Conservation (phyloP, 2,888 invertebrate genomes). For the Tenthredo scrophulariae region DNA sequence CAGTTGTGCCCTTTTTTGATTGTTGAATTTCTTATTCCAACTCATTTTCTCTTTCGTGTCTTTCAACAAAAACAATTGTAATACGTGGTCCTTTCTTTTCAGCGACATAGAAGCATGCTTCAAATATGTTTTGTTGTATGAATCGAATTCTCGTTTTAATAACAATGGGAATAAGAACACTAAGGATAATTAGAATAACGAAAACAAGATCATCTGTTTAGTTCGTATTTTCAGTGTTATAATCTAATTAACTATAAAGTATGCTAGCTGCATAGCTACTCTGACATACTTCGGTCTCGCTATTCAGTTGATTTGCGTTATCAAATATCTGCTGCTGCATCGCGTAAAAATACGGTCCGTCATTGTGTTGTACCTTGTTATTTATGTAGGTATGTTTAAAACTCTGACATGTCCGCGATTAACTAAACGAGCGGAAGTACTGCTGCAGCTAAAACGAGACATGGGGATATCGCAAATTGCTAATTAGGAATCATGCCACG, state of each 20-base stretch:
- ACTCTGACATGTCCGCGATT: not conserved
- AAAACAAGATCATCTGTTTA: not conserved
- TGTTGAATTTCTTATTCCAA: slow-evolving; percentile 1
- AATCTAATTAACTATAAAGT: slow-evolving; percentile 9
- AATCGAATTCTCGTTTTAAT: not conserved
- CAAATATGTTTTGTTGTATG: not conserved
- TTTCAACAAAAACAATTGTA: not conserved
- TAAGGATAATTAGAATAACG: not conserved
- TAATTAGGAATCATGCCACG: not conserved
- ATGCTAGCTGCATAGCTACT: slow-evolving; percentile 35
- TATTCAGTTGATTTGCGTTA: slow-evolving; percentile 5
- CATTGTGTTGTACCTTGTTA: not conserved
- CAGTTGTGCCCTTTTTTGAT: slow-evolving; percentile 13
- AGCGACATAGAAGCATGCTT: no score
- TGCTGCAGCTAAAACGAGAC: not conserved
- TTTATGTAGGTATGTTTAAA: not conserved
- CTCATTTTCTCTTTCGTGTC: slow-evolving; percentile 8
- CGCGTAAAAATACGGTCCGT: not conserved
- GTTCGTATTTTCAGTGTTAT: not conserved
- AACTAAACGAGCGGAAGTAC: not conserved
- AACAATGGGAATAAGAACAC: not conserved
- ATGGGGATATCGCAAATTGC: not conserved
- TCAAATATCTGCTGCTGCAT: slow-evolving; percentile 28
- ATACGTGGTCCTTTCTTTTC: not conserved
- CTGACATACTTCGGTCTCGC: slow-evolving; percentile 1